Percentiles rank a stretch among this genome's conserved stretches.
These are phyloP conservation scores for Bactericera cockerelli DNA, from an alignment of 1,140 invertebrate genomes.

Conservation along the genomic window DNA sequence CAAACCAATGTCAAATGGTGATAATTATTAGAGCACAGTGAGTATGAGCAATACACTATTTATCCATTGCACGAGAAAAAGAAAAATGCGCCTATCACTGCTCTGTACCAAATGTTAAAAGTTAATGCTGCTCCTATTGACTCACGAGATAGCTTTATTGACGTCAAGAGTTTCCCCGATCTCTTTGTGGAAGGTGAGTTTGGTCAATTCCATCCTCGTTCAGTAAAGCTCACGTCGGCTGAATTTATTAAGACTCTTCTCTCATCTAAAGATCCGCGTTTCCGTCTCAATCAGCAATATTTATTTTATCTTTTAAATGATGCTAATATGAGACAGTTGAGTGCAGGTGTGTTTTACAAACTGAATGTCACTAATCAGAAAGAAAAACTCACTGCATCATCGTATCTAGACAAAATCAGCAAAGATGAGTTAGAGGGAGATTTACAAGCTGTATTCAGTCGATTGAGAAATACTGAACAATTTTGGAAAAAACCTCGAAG, in stretches of 20 bases:
- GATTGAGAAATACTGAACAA: slow-evolving; percentile 19
- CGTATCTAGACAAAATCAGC: slow-evolving; percentile 11
- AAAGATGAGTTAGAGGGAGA: slow-evolving; percentile 17
- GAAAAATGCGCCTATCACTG: background rate
- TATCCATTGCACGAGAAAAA: background rate
- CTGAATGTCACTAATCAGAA: slow-evolving; percentile 15
- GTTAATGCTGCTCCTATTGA: background rate
- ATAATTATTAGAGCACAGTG: background rate
- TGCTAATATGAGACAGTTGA: slow-evolving; percentile 14
- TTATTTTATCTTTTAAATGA: slow-evolving; percentile 19
- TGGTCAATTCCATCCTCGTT: background rate
- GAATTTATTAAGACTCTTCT: background rate
- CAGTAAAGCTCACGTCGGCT: background rate
- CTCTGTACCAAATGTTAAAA: slow-evolving; percentile 3
- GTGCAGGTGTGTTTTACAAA: slow-evolving; percentile 17
- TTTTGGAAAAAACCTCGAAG: slow-evolving; percentile 19
- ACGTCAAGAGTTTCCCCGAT: slow-evolving; percentile 3
- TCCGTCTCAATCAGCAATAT: background rate
- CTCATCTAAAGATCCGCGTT: background rate
- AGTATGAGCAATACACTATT: background rate
- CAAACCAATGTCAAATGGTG: too few species aligned
- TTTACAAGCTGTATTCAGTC: slow-evolving; percentile 19
- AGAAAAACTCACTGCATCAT: slow-evolving; percentile 13
- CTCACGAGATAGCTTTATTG: background rate
- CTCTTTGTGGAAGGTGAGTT: background rate